phyloP scores from a whole-genome alignment of 2,113 vertebrate species.

The Theristicus caerulescens region DNA sequence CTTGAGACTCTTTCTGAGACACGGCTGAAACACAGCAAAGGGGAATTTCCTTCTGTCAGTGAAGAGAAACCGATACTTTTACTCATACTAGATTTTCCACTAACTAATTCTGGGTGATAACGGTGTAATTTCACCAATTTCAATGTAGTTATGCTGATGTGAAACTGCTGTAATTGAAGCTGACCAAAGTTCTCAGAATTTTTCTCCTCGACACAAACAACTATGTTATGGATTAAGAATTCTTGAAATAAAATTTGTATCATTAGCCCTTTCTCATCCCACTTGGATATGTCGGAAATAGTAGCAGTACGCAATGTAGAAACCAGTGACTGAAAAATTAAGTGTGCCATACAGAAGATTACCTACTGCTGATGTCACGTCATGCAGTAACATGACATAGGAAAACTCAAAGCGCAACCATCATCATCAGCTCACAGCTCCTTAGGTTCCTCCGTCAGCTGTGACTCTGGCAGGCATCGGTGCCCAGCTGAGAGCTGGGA shows the following conservation, averaged over 20 bases:
- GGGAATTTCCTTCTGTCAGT: not conserved
- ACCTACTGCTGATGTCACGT: not conserved
- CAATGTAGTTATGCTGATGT: not conserved
- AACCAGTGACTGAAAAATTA: not conserved
- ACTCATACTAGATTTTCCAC: not conserved
- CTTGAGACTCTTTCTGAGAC: not conserved
- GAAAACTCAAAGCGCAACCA: not conserved
- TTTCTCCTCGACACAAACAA: not conserved
- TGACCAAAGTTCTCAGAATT: not conserved
- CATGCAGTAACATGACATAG: not conserved
- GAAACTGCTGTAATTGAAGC: not conserved
- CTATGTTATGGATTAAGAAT: not conserved
- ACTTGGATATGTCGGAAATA: not conserved
- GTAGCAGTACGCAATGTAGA: not conserved
- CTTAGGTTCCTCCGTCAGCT: not conserved
- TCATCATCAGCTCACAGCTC: rapidly evolving
- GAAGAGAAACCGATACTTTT: not conserved
- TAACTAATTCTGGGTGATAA: not conserved
- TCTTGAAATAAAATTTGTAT: not conserved
- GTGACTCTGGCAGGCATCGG: not conserved
- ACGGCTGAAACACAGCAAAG: not conserved
- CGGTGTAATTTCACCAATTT: not conserved
- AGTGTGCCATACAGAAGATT: not conserved
- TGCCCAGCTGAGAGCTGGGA: not conserved
- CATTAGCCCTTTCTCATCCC: not conserved